Evolutionary conservation across 2,113 vertebrate species (phyloP), one percentile per base, ranked within the genome.

Genomic region (Hippocampus guttulatus): DNA sequence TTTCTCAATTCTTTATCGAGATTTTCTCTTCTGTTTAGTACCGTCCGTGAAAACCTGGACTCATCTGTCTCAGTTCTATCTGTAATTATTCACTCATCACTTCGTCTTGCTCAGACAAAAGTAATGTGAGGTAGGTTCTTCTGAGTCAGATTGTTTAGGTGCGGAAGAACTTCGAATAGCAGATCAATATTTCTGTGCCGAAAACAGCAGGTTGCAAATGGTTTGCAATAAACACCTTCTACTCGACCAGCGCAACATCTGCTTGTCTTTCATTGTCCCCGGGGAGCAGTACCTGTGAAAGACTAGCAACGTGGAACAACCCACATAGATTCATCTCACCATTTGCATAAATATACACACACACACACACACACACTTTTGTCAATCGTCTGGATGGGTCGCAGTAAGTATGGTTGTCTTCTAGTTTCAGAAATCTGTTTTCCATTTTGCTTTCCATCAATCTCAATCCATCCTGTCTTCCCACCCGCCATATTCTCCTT

Each of bases 231-330:
- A 85, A 83, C 81, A 72, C 73, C 84, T 83, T 79, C 69, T 70
- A 74, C 84, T 76, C 60, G 33, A 67, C 83, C 78, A 71, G 81
- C 78, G 81, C 77, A 76, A 79, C 79, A 82, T 78, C 84, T 81
- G 83, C 73, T 75, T 87, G 12, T 85, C 80, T 79, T 78, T 74
- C 63, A 66, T 81, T 2, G 77, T 86, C 88, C 80, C 80, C n/a
- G 6, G 83, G 81, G 84, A 84, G 74, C 78, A 88, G 86, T 88
- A 87, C 85, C 84, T 81, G 84, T 87, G 82, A 90, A 87, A 85
- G 79, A 72, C 21, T 67, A 85, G 78, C 27, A 20, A 82, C 77
- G 79, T 84, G 80, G 64, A 23, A 5, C 61, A 10, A 14, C 88
- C 85, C 79, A 84, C 89, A 49, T 64, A 40, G 68, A 84, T 81